Evolutionary conservation across 2,797 vertebrate species (phyloP).

Genomic region (Rhodeus uyekii): DNA sequence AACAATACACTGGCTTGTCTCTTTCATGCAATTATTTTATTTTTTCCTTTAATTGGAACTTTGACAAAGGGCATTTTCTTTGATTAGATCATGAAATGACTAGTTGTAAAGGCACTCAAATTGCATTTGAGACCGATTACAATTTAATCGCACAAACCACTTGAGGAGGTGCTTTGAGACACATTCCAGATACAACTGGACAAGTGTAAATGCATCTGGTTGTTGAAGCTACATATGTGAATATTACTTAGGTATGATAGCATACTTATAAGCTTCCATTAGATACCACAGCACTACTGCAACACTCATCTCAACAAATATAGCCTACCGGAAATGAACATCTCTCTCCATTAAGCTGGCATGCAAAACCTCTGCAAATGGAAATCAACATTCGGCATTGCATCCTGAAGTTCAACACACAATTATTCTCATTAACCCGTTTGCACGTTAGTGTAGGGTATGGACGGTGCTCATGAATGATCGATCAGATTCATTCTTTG

Average conservation of each 20-base stretch:
- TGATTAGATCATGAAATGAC: background rate
- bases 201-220: background rate
- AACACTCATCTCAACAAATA: background rate
- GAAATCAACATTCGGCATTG: background rate
- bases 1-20: background rate
- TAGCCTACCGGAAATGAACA: background rate
- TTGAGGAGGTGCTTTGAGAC: background rate
- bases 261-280: background rate
- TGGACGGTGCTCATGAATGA: too few species aligned
- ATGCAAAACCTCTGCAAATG: background rate
- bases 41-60: background rate
- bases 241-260: background rate
- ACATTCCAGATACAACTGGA: background rate
- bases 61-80: background rate
- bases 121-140: background rate
- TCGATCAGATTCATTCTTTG: too few species aligned
- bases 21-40: background rate
- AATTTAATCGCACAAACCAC: background rate
- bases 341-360: background rate
- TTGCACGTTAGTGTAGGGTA: too few species aligned
- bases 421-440: background rate
- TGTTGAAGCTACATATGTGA: background rate
- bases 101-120: background rate
- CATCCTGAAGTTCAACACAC: background rate
- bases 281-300: background rate